Evolutionary conservation across 2,888 invertebrate genomes (phyloP), one percentile per base, ranked within the genome.

Genomic region (Tachina lurida): DNA sequence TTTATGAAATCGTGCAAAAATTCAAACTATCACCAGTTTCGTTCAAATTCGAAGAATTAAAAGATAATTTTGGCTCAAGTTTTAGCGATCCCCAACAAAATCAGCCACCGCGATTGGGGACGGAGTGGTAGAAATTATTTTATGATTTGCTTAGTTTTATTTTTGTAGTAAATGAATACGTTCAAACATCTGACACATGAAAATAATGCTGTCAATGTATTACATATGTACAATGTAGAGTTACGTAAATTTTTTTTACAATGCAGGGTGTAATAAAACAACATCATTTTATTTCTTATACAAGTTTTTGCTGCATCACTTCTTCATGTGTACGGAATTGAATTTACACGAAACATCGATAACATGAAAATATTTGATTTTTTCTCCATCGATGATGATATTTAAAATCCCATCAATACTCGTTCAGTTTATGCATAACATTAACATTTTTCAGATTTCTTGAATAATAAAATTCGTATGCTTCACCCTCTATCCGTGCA

Each of bases 271-370:
- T 71, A 54, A 83, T 43, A 54, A 67, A 74, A 79, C 65, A 76
- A 73, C 47, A 70, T 52, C 63, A 58, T 41, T 43, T 39, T 63
- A 22, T 74, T 71, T 54, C 47, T 56, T 56, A 45, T 49, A 45
- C 19, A 49, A 31, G 13, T 78, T 80, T 81, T 73, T 81, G 84
- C 84, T 81, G 62, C 47, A 84, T 84, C 84, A 84, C 56, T 49
- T 3, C 43, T 41, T 71, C 77, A 56, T n/a, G 52, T 43, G 76
- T 75, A 76, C 60, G 73, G 63, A 84, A 76, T 73, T 80, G 71
- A 84, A 81, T 73, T 77, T 80, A 76, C 73, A 77, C 73, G 73
- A 71, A 54, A 63, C 58, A n/a, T 73, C 81, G 70, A 82, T 68
- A 82, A 70, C 76, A 81, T 84, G 76, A 85, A 82, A 58, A 70